phyloP scores from a whole-genome alignment of 2,113 vertebrate genomes.

The Cathartes aura region DNA sequence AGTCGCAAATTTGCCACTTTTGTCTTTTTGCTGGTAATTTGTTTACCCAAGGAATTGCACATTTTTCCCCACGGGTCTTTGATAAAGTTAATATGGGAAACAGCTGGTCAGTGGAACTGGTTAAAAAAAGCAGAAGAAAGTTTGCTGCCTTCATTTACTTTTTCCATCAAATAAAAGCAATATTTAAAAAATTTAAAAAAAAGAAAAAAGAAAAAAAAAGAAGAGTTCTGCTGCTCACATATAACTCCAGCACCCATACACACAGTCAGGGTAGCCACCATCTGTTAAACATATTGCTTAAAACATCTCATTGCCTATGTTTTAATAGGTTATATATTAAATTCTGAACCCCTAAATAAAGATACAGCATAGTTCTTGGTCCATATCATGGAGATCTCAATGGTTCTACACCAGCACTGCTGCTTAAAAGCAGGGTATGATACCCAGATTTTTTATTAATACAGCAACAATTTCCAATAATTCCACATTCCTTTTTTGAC shows the following conservation, averaged over 20 bases:
- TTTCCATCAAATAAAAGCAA: not conserved
- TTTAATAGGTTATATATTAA: not conserved
- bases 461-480: not conserved
- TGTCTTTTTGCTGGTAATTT: not conserved
- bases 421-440: not conserved
- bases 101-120: not conserved
- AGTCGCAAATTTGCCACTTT: not conserved
- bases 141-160: not conserved
- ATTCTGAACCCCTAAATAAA: not conserved
- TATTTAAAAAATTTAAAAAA: not conserved
- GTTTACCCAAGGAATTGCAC: not conserved
- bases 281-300: not conserved
- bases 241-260: not conserved
- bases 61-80: not conserved
- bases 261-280: not conserved
- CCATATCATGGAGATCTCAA: fast-evolving
- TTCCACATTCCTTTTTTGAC: not conserved
- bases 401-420: not conserved
- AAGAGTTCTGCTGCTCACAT: not conserved
- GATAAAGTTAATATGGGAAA: conserved; percentile 3
- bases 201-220: not conserved
- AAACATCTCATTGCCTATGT: not conserved
- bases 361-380: not conserved
- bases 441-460: not conserved
- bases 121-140: not conserved